Evolutionary conservation across 2,797 vertebrate genomes (phyloP).

Genomic region (Vireo griseus): DNA sequence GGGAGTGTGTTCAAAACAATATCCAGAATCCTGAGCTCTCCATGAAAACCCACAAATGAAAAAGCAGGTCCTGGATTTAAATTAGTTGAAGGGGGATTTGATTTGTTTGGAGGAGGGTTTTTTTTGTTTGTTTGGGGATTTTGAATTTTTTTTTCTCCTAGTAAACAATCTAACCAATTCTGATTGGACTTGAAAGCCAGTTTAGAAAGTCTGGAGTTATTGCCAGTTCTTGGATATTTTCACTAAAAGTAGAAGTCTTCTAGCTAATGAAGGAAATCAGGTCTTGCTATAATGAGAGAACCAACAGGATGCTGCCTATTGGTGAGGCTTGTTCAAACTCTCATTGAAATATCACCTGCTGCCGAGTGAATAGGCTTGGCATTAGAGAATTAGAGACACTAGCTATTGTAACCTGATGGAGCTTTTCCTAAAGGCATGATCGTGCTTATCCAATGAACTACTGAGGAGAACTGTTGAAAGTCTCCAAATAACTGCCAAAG

Average conservation of each 20-base stretch:
- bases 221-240: neutral
- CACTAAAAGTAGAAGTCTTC: neutral
- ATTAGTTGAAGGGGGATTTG: neutral
- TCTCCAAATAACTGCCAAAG: neutral
- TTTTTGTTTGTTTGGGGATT: neutral
- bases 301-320: neutral
- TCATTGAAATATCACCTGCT: neutral
- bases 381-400: neutral
- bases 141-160: neutral
- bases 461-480: neutral
- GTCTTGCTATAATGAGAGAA: neutral
- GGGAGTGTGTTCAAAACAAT: neutral
- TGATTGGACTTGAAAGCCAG: neutral
- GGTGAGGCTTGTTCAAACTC: neutral
- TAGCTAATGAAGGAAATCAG: constrained; percentile 17
- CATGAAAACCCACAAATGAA: neutral
- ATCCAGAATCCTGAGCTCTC: neutral
- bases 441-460: neutral
- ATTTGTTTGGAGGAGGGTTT: neutral
- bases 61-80: neutral
- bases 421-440: neutral
- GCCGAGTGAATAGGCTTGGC: neutral
- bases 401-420: neutral
- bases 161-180: neutral
- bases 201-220: neutral